Percentiles rank a stretch among this genome's conserved stretches.
These are phyloP conservation scores for Muntiacus reevesi DNA, from an alignment of 2,113 vertebrate genomes.

Conservation along the genomic window DNA sequence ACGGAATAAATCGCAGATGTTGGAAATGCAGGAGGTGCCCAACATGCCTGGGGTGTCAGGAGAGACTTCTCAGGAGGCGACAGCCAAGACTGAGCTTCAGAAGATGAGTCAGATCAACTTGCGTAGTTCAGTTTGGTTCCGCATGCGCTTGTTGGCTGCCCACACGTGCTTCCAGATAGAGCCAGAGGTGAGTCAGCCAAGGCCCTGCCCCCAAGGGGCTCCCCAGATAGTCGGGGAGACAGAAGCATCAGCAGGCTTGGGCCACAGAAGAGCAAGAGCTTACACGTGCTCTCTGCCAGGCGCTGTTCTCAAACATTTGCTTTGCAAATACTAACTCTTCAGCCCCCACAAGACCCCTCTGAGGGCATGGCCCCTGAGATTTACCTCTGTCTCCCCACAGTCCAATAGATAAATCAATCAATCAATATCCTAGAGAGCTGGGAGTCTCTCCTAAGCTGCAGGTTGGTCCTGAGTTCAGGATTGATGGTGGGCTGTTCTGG, in stretches of 20 bases:
- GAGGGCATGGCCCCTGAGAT: neutral
- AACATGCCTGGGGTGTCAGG: too few relatives aligned
- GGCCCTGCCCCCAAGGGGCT: neutral
- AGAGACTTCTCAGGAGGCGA: neutral
- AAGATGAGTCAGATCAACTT: neutral
- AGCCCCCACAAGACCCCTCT: neutral
- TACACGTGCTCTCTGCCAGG: neutral
- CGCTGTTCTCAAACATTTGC: neutral
- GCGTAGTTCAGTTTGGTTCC: neutral
- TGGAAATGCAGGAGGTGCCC: neutral
- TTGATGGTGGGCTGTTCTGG: neutral
- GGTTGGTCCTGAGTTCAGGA: neutral
- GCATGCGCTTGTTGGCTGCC: neutral
- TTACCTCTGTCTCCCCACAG: neutral
- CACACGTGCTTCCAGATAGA: neutral
- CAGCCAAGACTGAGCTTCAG: neutral
- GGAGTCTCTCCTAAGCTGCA: neutral
- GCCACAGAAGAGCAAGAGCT: neutral
- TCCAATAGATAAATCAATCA: neutral
- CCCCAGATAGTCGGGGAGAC: neutral
- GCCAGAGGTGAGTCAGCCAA: neutral
- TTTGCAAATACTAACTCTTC: neutral
- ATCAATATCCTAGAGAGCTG: neutral
- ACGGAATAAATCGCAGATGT: too few relatives aligned
- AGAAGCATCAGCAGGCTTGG: neutral